phyloP scores from a whole-genome alignment of 2,888 invertebrate species.

The Epirrhoe tristata region DNA sequence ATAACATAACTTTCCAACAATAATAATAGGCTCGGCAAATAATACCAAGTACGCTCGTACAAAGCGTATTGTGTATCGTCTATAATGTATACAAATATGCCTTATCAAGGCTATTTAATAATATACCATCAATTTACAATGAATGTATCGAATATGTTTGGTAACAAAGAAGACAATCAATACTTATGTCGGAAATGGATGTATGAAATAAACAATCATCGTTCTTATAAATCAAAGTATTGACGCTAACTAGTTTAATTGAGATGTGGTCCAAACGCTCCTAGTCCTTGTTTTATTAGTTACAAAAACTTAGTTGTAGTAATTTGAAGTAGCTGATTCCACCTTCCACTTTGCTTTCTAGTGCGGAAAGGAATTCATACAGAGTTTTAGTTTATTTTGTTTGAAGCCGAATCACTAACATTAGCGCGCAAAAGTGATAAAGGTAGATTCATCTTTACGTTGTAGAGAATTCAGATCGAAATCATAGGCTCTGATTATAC shows the following conservation, averaged over 20 bases:
- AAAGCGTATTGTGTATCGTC: not conserved
- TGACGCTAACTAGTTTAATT: too few species aligned
- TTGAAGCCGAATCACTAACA: constrained; percentile 2
- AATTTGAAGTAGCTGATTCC: not conserved
- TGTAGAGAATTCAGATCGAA: too few species aligned
- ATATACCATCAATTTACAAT: constrained; percentile 3
- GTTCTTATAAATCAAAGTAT: not conserved
- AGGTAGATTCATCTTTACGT: too few species aligned
- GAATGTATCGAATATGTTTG: constrained; percentile 11
- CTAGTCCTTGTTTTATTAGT: constrained; percentile 11
- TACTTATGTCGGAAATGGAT: not conserved
- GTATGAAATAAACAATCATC: constrained; percentile 6
- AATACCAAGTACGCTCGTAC: not conserved
- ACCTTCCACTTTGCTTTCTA: not conserved
- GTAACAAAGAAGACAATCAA: constrained; percentile 15
- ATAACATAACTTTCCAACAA: not conserved
- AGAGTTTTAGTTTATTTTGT: constrained; percentile 8
- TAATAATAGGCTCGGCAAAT: not conserved
- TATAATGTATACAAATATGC: not conserved
- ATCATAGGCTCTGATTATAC: too few species aligned
- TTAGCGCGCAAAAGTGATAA: constrained; percentile 1
- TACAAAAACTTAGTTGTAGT: not conserved
- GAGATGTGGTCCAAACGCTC: too few species aligned
- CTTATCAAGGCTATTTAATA: too few species aligned
- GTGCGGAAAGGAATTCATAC: not conserved